Conservation (phyloP, 1,140 invertebrate species). For the Leptinotarsa texana region DNA sequence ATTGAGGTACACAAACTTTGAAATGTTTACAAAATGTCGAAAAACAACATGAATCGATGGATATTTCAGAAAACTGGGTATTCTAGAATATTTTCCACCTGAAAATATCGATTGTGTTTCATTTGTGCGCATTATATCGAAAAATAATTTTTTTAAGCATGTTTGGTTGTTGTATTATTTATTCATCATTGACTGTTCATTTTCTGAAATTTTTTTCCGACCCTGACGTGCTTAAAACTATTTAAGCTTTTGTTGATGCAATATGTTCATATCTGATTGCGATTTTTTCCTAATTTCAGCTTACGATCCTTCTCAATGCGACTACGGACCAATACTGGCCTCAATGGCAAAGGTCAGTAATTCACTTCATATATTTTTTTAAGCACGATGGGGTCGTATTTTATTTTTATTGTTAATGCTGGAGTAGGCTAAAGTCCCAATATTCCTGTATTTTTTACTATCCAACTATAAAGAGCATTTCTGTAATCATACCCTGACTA, state of each 20-base stretch:
- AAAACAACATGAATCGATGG: no score
- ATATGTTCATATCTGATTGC: conserved; percentile 32
- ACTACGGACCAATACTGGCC: conserved; percentile 57
- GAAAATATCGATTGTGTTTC: no score
- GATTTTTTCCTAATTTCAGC: conserved; percentile 56
- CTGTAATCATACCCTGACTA: no score
- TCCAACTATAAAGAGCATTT: no score
- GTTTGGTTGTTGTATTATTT: conserved; percentile 35
- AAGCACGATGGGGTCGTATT: conserved; percentile 43
- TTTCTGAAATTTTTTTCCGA: conserved; percentile 21
- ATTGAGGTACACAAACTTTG: no score
- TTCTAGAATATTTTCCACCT: no score
- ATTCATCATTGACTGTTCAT: neutral
- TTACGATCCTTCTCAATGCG: conserved; percentile 55
- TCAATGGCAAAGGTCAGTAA: conserved; percentile 57
- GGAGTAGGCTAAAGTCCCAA: no score
- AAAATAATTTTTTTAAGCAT: conserved; percentile 40
- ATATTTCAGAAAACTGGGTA: no score
- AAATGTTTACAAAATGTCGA: no score
- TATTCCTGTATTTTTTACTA: no score
- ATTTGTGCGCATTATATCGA: no score
- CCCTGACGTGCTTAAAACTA: conserved; percentile 48
- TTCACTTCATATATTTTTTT: conserved; percentile 36
- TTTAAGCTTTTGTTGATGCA: conserved; percentile 26
- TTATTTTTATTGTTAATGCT: no score